Conservation (phyloP, 2,888 invertebrate species). For the Tanaodytes sp. region DNA sequence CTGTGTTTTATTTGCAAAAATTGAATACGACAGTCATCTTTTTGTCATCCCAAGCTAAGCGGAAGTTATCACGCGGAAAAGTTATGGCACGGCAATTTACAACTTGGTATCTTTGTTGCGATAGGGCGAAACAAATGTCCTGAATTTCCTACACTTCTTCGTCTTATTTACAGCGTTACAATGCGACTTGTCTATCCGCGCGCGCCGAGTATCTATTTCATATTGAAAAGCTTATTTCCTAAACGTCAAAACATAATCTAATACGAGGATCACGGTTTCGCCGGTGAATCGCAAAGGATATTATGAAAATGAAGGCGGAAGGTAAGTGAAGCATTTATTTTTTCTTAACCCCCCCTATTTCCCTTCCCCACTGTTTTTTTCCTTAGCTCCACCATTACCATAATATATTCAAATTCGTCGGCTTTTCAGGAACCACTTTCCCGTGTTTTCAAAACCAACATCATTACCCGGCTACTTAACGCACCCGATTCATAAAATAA, state of each 20-base stretch:
- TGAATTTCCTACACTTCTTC: slow-evolving; percentile 46
- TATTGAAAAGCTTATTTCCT: slow-evolving; percentile 53
- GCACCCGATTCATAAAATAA: slow-evolving; percentile 34
- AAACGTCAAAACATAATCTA: slow-evolving; percentile 47
- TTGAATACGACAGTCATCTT: slow-evolving; percentile 22
- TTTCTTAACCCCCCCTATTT: no score
- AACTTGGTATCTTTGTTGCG: slow-evolving; percentile 40
- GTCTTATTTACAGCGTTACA: slow-evolving; percentile 46
- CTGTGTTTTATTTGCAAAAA: slow-evolving; percentile 7
- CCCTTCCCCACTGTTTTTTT: no score
- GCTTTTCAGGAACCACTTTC: slow-evolving; percentile 15
- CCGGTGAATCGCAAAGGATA: slow-evolving; percentile 1
- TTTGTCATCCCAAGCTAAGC: slow-evolving; percentile 18
- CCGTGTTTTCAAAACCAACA: slow-evolving; percentile 11
- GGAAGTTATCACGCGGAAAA: slow-evolving; percentile 30
- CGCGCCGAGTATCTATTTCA: slow-evolving; percentile 40
- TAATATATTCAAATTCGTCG: slow-evolving; percentile 23
- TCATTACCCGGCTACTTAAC: slow-evolving; percentile 6
- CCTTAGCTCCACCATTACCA: slow-evolving; percentile 5
- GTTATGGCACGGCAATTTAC: slow-evolving; percentile 45
- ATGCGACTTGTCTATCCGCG: slow-evolving; percentile 37
- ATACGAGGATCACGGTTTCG: slow-evolving; percentile 28
- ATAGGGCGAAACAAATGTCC: slow-evolving; percentile 43
- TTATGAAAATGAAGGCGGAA: slow-evolving; percentile 19
- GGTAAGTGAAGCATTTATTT: slow-evolving; percentile 14